Base-by-base conservation (phyloP, 2,888 invertebrate genomes). In the Meloe dianella region DNA sequence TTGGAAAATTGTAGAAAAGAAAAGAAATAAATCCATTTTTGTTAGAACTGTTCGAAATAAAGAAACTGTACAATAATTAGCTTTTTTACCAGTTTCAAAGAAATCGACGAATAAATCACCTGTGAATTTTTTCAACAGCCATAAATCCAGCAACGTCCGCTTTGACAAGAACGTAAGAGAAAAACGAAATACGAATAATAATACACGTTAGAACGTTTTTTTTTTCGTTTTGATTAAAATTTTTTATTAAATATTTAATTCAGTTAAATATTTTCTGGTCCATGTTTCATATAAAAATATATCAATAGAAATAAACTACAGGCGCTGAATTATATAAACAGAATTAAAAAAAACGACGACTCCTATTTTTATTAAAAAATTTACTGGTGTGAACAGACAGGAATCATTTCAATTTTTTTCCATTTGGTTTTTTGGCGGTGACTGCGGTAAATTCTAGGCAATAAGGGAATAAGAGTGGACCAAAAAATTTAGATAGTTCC, bases 181-280 rank as follows among this genome's bases (percentile, higher is more conserved):
- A 12, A 51, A 51, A 51, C 51, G 22, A 1, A 51, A 24, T 51
- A 24, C 22, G 51, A 47, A 57, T 57, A 60, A 63, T 51, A 66
- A 63, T 63, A 66, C 59, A 51, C 60, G 60, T 63, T 63, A 22
- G 29, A 62, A 9, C 17, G 60, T 47, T 64, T 22, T 41, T 67
- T n/a, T n/a, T n/a, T n/a, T n/a, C n/a, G n/a, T n/a, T n/a, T 67
- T 57, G 61, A 61, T 67, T 67, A 64, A 67, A 67, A 67, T 61
- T 67, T n/a, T 67, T 67, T 67, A 64, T 67, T 67, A 67, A 67
- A 67, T 64, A 64, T 67, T 64, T 67, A 60, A 67, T 64, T 67
- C 60, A 64, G 63, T 67, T 64, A 67, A 67, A 54, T 61, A 58
- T 54, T 47, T 60, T 56, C 47, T 7, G 67, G 56, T 62, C 62